phyloP scores from a whole-genome alignment of 2,888 invertebrate species.

The Anodontia alba region DNA sequence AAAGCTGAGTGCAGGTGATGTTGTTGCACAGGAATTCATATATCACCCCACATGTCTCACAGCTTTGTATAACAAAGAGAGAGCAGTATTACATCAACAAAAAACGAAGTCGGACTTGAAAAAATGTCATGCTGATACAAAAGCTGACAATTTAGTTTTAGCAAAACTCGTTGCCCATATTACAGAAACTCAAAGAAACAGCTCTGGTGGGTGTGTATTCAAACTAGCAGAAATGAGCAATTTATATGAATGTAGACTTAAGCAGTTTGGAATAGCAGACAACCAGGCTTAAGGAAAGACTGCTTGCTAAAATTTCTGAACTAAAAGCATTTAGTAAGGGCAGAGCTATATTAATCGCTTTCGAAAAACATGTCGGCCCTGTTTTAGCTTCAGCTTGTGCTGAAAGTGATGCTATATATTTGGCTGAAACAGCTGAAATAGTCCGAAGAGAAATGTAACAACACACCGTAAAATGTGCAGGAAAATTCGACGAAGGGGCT shows the following conservation, averaged over 20 bases:
- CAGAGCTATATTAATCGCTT: neutral
- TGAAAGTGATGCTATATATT: neutral
- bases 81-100: no score
- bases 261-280: neutral
- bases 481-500: neutral
- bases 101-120: no score
- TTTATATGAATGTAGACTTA: neutral
- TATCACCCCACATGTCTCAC: constrained; percentile 17
- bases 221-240: neutral
- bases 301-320: neutral
- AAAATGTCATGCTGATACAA: no score
- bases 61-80: constrained; percentile 1
- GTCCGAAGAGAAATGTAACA: neutral
- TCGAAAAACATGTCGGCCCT: neutral
- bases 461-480: neutral
- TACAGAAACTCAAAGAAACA: neutral
- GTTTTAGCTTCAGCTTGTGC: neutral
- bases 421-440: neutral
- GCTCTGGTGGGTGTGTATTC: neutral
- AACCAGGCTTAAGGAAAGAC: no score
- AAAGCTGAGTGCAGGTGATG: no score
- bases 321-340: neutral
- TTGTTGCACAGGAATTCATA: constrained; percentile 8
- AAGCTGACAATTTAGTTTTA: no score
- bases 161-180: no score